Base-by-base conservation (phyloP, 2,888 invertebrate genomes). In the Sarcophaga variegata region DNA sequence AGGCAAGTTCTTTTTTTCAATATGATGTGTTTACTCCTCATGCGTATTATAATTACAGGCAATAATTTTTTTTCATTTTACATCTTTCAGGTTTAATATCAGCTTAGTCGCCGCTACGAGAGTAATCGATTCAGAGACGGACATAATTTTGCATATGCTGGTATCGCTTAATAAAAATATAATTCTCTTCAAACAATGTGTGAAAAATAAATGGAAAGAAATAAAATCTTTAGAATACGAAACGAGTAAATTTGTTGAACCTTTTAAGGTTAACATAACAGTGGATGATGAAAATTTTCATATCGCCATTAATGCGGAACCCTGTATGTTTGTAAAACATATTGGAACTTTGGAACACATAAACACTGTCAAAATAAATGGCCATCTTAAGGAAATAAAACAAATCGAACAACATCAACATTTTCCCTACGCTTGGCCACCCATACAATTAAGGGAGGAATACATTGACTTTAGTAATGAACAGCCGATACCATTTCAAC, bases 401-500 rank as follows among this genome's bases (percentile, higher is more conserved):
- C 86, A 83, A 62, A 17, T 87, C 2, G 83, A 87, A 81, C 86
- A 87, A 81, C 78, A 81, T 27, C 74, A 78, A 66, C 81, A 87
- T 83, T 87, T 83, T 64, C 86, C 86, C 1, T 60, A 54, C 5
- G 25, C 74, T 3, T 87, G 86, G 86, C 86, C 86, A 70, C 86
- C 83, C 5, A 81, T 81, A 27, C 86, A 87, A 54, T 49, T 83
- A 12, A 4, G 37, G 2, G 83, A 86, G 12, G 49, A 20, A 1
- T 66, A 54, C 17, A 14, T 83, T 11, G 74, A 83, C 12, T 87
- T 87, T 47, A 87, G 86, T 54, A 81, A 87, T 60, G 86, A 87
- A 11, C 83, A 75, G 12, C 86, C 86, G 1, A 5, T 81, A 4
- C 27, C 83, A 2, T 81, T 87, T 71, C 4, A 3, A 10, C 64